Base-by-base conservation (phyloP, 2,113 vertebrate genomes). In the Okapia johnstoni region DNA sequence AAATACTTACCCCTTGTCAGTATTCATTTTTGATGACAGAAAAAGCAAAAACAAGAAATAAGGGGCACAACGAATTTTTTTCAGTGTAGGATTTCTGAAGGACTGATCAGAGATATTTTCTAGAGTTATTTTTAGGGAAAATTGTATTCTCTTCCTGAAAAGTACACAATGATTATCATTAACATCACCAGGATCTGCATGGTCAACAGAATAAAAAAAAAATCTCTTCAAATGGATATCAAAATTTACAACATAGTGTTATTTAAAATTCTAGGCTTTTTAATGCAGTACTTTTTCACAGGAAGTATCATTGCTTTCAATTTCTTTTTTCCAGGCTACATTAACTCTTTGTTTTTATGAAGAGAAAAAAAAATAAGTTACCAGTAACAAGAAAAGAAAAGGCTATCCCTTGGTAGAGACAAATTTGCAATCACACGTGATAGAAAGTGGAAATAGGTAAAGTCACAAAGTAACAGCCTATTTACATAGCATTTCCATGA, bases 401-500 rank as follows among this genome's bases (percentile, higher is more conserved):
- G 86, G 43, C 63, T 98, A 96, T 98, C 98, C 95, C 95, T 98
- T 97, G 89, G n/a, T 84, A 93, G 85, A 98, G 98, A 97, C 93
- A 98, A 98, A 98, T 97, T 98, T 97, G 88, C 73, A 98, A 96
- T 98, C 95, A 92, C 97, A 40, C 96, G 85, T 98, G 96, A 94
- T 97, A 46, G 80, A 98, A 97, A 98, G 95, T 95, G 57, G 87
- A 98, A 98, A 98, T 94, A 98, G 57, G 83, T 87, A 97, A 98
- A 97, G 96, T 93, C 90, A 98, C 97, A 98, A 98, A 98, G 96
- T 96, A 97, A 97, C 95, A 66, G 84, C 50, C 92, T 97, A 98
- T 98, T 98, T 98, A 98, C 98, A 98, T 98, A 98, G 88, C 46
- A 97, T 97, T 94, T 98, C 90, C 97, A 98, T 98, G 98, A 98